Percentiles rank a stretch among this genome's conserved stretches.
phyloP scores from a whole-genome alignment of 2,888 invertebrate species.

The Lumbricus terrestris region DNA sequence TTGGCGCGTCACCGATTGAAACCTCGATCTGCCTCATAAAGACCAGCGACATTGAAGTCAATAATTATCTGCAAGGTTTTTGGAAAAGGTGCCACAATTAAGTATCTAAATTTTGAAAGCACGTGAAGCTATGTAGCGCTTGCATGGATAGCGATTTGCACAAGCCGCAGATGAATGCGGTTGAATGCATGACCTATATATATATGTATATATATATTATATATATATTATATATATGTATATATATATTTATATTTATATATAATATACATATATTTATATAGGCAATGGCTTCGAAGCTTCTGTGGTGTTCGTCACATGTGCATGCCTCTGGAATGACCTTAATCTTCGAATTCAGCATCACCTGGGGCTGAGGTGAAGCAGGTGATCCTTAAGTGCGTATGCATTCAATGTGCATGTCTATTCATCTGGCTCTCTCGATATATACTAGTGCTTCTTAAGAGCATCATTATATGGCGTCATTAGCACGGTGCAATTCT shows the following conservation, averaged over 20 bases:
- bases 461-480: not conserved
- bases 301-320: not conserved
- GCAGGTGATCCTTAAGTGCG: no score
- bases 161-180: not conserved
- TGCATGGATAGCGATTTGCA: not conserved
- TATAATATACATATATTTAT: no score
- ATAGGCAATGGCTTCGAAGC: not conserved
- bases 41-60: no score
- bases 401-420: not conserved
- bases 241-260: no score
- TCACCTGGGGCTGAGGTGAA: not conserved
- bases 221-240: no score
- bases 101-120: no score
- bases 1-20: no score
- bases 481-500: not conserved
- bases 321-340: not conserved
- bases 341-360: not conserved
- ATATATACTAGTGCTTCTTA: not conserved
- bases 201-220: no score
- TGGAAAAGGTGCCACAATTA: not conserved
- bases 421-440: not conserved
- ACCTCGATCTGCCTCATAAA: no score
- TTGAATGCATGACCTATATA: no score
- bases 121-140: no score
- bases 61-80: no score